Evolutionary conservation across 2,113 vertebrate species (phyloP).

Genomic region (Bambusicola thoracicus): DNA sequence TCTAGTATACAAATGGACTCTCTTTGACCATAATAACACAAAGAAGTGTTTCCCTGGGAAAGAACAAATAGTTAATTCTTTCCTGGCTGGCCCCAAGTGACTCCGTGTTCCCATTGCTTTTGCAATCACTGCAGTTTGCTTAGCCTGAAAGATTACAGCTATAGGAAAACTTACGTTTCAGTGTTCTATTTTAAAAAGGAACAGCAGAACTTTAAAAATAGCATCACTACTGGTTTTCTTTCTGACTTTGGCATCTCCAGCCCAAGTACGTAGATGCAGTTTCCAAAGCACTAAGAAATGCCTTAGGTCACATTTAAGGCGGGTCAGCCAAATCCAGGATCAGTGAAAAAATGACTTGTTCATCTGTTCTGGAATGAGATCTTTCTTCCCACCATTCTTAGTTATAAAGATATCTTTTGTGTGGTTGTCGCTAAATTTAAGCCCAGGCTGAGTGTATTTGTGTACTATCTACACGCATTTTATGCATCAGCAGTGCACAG

Average conservation of each 20-base stretch:
- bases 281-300: slow-evolving; percentile 68
- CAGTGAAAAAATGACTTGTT: slow-evolving; percentile 60
- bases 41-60: neutral
- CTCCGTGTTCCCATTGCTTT: slow-evolving; percentile 54
- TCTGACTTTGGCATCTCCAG: slow-evolving; percentile 29
- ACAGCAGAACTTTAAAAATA: slow-evolving; percentile 65
- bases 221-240: neutral
- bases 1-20: too few species aligned
- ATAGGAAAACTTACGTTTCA: slow-evolving; percentile 48
- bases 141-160: slow-evolving; percentile 52
- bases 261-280: slow-evolving; percentile 66
- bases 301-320: slow-evolving; percentile 67
- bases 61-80: slow-evolving; percentile 21
- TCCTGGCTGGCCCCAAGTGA: slow-evolving; percentile 28
- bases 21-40: neutral
- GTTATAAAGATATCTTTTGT: slow-evolving; percentile 60
- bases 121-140: slow-evolving; percentile 58
- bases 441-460: slow-evolving; percentile 16
- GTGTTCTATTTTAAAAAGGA: slow-evolving; percentile 62
- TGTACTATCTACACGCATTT: neutral
- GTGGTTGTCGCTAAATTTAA: slow-evolving; percentile 56
- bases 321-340: slow-evolving; percentile 66
- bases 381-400: slow-evolving; percentile 59
- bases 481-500: slow-evolving; percentile 2
- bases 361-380: slow-evolving; percentile 55